Evolutionary conservation across 2,113 vertebrate genomes (phyloP).

Genomic region (Podarcis cretensis): DNA sequence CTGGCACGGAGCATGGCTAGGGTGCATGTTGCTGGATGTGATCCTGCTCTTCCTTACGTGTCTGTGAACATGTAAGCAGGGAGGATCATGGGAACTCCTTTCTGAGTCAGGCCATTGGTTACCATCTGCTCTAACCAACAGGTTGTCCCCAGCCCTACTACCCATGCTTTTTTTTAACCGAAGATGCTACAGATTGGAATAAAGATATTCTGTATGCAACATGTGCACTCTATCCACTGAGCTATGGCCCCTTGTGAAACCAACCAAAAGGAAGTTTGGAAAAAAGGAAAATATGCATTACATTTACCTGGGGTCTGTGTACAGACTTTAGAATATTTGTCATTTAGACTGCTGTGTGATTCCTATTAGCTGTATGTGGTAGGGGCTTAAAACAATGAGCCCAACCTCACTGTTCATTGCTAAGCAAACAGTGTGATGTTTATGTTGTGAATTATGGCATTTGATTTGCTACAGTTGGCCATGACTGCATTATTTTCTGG

Average conservation of each 20-base stretch:
- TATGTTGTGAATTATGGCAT: background rate
- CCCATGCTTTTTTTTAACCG: background rate
- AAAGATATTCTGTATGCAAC: background rate
- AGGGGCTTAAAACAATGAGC: rapidly evolving
- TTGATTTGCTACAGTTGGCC: background rate
- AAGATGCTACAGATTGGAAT: background rate
- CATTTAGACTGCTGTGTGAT: conserved; percentile 16
- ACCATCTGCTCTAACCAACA: background rate
- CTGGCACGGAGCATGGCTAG: background rate
- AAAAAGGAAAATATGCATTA: background rate
- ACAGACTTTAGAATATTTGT: background rate
- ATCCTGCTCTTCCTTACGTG: background rate
- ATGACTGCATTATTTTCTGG: background rate
- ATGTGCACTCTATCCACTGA: background rate
- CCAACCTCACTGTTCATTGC: background rate
- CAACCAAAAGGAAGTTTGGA: conserved; percentile 49
- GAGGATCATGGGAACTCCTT: background rate
- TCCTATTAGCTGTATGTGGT: rapidly evolving
- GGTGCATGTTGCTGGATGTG: background rate
- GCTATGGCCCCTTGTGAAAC: conserved; percentile 44
- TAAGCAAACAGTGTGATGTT: background rate
- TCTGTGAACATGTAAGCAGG: background rate
- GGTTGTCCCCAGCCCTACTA: background rate
- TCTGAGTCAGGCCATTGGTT: background rate
- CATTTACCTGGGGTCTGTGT: background rate